Conservation (phyloP, 2,888 invertebrate species). For the Kuschelorhynchus macadamiae region DNA sequence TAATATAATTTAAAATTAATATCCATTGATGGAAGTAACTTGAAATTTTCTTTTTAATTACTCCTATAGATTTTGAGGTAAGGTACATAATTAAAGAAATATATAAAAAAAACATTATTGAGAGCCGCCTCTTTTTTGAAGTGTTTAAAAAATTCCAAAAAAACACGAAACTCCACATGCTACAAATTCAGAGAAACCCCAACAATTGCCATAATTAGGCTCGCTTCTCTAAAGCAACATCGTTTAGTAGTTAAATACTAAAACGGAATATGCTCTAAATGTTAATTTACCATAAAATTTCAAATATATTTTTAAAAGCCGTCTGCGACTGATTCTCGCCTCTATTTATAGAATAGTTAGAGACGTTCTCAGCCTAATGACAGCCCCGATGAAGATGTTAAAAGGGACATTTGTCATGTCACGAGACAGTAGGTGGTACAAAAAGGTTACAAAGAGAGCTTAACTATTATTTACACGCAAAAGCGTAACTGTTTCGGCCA, state of each 20-base stretch:
- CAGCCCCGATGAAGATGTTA: constrained; percentile 57
- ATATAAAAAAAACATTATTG: too few species aligned
- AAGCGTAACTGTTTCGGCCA: constrained; percentile 27
- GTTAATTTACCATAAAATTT: constrained; percentile 44
- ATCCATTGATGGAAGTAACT: too few species aligned
- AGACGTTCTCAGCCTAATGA: constrained; percentile 42
- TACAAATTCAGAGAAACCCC: neutral
- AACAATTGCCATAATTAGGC: constrained; percentile 37
- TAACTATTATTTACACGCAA: constrained; percentile 57
- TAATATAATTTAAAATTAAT: too few species aligned
- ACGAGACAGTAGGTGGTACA: constrained; percentile 65
- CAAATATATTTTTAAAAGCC: constrained; percentile 33
- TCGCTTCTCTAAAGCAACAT: constrained; percentile 31
- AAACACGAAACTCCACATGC: neutral
- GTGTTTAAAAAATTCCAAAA: too few species aligned
- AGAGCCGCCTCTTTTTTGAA: too few species aligned
- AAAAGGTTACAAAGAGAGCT: constrained; percentile 61
- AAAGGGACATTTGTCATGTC: constrained; percentile 66
- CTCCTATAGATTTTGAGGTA: too few species aligned
- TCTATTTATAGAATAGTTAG: constrained; percentile 45
- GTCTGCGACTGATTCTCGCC: constrained; percentile 16
- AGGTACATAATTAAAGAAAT: too few species aligned
- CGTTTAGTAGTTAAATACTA: constrained; percentile 34
- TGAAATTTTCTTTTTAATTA: too few species aligned
- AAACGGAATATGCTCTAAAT: constrained; percentile 37